These are phyloP conservation scores for Drosophila stalkeri DNA, from an alignment of 2,888 invertebrate species.

Conservation along the genomic window DNA sequence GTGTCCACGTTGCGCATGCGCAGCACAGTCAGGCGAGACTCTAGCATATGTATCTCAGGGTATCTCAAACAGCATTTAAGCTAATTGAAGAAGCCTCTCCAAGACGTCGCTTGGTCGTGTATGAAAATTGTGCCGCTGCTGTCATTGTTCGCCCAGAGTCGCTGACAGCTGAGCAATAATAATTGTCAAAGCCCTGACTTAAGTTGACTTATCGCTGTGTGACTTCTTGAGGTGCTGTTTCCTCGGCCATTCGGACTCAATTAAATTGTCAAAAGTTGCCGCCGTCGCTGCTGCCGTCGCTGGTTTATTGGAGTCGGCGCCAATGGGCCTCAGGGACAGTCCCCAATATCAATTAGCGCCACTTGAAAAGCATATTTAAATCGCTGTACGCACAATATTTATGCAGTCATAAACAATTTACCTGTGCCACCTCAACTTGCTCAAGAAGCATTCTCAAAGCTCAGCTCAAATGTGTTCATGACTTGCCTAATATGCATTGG, in stretches of 20 bases:
- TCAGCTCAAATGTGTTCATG: too few relatives aligned
- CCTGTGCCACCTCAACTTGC: neutral
- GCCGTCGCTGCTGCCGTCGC: slow-evolving; percentile 4
- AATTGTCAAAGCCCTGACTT: slow-evolving; percentile 79
- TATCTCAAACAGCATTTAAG: slow-evolving; percentile 67
- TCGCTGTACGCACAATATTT: slow-evolving; percentile 18
- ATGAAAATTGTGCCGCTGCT: slow-evolving; percentile 39
- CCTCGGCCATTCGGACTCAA: slow-evolving; percentile 58
- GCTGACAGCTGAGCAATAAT: slow-evolving; percentile 78
- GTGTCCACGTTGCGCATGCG: slow-evolving; percentile 72
- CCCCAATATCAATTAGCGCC: slow-evolving; percentile 71
- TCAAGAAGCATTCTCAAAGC: neutral
- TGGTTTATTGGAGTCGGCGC: slow-evolving; percentile 52
- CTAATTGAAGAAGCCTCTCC: slow-evolving; percentile 52
- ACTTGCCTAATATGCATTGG: slow-evolving; percentile 27
- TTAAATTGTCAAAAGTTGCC: slow-evolving; percentile 73
- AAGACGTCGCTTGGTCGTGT: slow-evolving; percentile 23
- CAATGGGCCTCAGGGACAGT: slow-evolving; percentile 47
- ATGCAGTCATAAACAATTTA: slow-evolving; percentile 62
- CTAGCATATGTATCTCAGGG: slow-evolving; percentile 39
- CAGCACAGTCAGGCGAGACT: slow-evolving; percentile 25
- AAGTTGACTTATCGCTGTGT: slow-evolving; percentile 68
- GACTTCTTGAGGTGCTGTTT: slow-evolving; percentile 51
- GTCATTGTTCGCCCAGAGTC: slow-evolving; percentile 27
- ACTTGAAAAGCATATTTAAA: slow-evolving; percentile 52